Base-by-base conservation (phyloP, 2,113 vertebrate species). In the Calyptommatus sinebrachiatus region DNA sequence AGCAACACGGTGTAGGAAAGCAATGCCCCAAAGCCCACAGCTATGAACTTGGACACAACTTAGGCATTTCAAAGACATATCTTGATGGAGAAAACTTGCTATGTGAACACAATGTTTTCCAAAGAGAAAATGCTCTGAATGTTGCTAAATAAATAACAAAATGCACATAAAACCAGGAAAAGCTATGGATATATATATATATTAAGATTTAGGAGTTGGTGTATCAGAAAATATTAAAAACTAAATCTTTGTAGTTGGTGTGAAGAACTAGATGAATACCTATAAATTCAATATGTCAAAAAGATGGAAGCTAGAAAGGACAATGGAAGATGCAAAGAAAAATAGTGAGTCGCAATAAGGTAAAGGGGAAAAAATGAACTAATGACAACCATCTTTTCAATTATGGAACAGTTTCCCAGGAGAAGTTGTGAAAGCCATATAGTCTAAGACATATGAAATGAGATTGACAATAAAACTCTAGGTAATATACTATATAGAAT, bases 381-480 rank as follows among this genome's bases (percentile, higher is more conserved):
- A 69, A 35, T 45, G 71, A 24, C 69, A 14, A 11, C 61, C 85
- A 76, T 67, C 76, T 20, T 9, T 48, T 53, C 66, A 63, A 69
- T 65, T 79, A 74, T n/a, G 45, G 45, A 75, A 63, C 41, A 79
- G 65, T 75, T 63, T 62, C 66, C 28, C 79, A 81, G 73, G 10
- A 77, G 48, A 78, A 78, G 85, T 65, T 84, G 84, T n/a, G n/a
- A n/a, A 87, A 91, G 31, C 31, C 67, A 2, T 35, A 68, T 77
- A 21, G 3, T 69, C 77, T 73, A 41, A 85, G 71, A 53, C 11
- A 48, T 2, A 84, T 46, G 46, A 77, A 85, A 86, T 18, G 28
- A 68, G 83, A 73, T 3, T n/a, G 24, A 82, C 0, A 1, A n/a
- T 12, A 77, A 76, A 82, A 74, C 16, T 79, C 41, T 70, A 70